These are phyloP conservation scores for Coboldia fuscipes DNA, from an alignment of 1,140 invertebrate genomes.

Conservation along the genomic window DNA sequence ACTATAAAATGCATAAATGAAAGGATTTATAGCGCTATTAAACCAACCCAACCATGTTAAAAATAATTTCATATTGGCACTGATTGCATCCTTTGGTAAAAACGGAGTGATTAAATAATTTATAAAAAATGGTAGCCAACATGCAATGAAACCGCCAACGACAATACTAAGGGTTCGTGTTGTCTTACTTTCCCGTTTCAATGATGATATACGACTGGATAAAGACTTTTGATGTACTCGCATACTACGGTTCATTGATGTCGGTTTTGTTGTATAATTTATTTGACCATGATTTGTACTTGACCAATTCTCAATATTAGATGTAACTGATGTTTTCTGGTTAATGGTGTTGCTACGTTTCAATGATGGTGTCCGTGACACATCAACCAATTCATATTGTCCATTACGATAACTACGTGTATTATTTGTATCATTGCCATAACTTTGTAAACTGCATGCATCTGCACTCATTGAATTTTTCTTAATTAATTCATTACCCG, in stretches of 20 bases:
- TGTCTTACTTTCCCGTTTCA: conserved; percentile 53
- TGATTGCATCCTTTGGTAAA: conserved; percentile 22
- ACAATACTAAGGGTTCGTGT: conserved; percentile 72
- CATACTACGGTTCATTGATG: not conserved
- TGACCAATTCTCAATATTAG: not conserved
- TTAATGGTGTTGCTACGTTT: not conserved
- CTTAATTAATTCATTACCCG: conserved; percentile 12
- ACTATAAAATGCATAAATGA: conserved; percentile 55
- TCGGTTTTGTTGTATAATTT: not conserved
- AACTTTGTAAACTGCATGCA: conserved; percentile 13
- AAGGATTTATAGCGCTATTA: conserved; percentile 66
- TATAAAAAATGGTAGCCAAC: conserved; percentile 70
- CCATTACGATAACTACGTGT: conserved; percentile 1
- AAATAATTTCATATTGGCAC: conserved; percentile 40
- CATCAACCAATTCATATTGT: conserved; percentile 3
- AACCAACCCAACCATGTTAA: conserved; percentile 77
- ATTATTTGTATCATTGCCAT: conserved; percentile 12
- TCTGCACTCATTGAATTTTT: conserved; percentile 17
- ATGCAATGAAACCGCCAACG: conserved; percentile 70
- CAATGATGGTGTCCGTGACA: conserved; percentile 3
- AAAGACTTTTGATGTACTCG: conserved; percentile 2
- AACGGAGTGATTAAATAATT: conserved; percentile 59
- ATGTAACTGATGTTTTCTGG: not conserved
- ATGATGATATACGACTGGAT: conserved; percentile 28
- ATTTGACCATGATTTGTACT: not conserved